phyloP scores from a whole-genome alignment of 2,113 vertebrate genomes.

The Balaeniceps rex region DNA sequence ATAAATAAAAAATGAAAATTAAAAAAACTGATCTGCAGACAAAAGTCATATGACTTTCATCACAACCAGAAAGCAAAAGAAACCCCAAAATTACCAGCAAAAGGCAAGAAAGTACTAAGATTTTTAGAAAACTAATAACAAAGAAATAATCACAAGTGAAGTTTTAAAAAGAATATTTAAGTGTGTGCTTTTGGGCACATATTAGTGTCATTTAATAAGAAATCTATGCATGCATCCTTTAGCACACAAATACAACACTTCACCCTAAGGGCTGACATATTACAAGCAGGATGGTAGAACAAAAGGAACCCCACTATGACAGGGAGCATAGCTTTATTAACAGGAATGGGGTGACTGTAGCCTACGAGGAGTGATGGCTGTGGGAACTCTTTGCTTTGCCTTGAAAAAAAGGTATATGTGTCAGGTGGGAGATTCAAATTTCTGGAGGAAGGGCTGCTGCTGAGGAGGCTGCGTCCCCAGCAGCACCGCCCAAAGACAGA shows the following conservation, averaged over 20 bases:
- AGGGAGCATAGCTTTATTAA: no score
- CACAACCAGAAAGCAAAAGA: not conserved
- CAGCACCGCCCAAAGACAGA: not conserved
- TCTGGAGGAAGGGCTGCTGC: not conserved
- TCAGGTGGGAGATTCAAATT: not conserved
- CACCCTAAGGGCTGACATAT: fast-evolving
- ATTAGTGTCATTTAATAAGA: not conserved
- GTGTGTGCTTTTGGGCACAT: fast-evolving
- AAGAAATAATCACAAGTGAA: not conserved
- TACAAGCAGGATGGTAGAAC: not conserved
- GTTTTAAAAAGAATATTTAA: not conserved
- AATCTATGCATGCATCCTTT: not conserved
- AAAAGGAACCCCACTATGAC: not conserved
- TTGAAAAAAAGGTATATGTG: not conserved
- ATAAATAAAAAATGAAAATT: not conserved
- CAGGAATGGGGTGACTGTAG: fast-evolving
- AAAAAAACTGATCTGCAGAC: not conserved
- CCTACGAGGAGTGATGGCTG: not conserved
- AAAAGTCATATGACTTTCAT: not conserved
- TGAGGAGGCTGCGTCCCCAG: not conserved
- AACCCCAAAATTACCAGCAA: not conserved
- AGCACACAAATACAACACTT: not conserved
- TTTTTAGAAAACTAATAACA: not conserved
- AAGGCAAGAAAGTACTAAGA: not conserved
- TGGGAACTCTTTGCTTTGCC: not conserved